Percentiles rank a stretch among this genome's conserved stretches.
Evolutionary conservation across 30 jellyfish, hydroid and myxozoan genomes (phyloP).

Genomic region (Aurelia sp.): DNA sequence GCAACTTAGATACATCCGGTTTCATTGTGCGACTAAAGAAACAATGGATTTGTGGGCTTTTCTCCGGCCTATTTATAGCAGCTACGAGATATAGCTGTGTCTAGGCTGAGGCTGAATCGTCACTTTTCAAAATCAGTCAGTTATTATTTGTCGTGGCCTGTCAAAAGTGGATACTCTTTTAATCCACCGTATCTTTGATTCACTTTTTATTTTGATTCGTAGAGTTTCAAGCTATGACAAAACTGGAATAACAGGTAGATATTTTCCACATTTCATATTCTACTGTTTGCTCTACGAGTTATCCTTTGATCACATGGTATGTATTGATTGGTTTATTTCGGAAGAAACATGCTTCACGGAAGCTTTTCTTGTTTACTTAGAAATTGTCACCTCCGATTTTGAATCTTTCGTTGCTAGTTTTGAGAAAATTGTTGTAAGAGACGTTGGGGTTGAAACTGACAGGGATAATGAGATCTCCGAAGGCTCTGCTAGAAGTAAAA

Average conservation of each 20-base stretch:
- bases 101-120: too few species aligned
- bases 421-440: not conserved
- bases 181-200: too few species aligned
- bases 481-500: too few species aligned
- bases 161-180: too few species aligned
- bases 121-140: too few species aligned
- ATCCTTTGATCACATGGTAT: constrained; percentile 59
- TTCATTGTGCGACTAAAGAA: too few species aligned
- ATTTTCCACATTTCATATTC: constrained; percentile 45
- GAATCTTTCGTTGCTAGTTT: constrained; percentile 3
- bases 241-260: not conserved
- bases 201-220: not conserved
- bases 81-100: too few species aligned
- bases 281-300: constrained; percentile 25
- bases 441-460: not conserved
- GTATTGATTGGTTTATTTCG: constrained; percentile 73
- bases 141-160: too few species aligned
- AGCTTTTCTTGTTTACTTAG: constrained; percentile 31
- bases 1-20: too few species aligned
- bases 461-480: not conserved
- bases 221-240: not conserved
- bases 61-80: too few species aligned
- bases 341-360: constrained; percentile 57
- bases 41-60: too few species aligned
- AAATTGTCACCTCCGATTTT: constrained; percentile 39